Base-by-base conservation (phyloP, 2,888 invertebrate genomes). In the Phrixothrix hirtus region DNA sequence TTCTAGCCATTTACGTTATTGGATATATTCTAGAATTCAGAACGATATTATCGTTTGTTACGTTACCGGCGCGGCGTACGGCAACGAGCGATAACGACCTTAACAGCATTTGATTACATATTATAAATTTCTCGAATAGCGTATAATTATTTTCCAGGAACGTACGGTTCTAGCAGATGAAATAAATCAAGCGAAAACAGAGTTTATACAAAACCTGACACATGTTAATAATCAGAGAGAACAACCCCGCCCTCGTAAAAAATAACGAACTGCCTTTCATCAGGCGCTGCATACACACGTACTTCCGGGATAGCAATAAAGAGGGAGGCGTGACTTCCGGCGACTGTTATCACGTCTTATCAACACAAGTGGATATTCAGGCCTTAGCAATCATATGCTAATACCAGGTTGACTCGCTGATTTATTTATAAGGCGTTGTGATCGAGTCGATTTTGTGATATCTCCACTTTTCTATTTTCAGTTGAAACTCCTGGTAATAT, bases 321-420 rank as follows among this genome's bases (percentile, higher is more conserved):
- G 64, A 63, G 65, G 63, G 65, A 63, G 66, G 67, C 66, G 69
- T 66, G 58, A 64, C 66, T 68, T 69, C 68, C 68, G 61, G 60
- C 43, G 60, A 65, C 61, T 63, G 66, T 68, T 68, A 69, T 69
- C 69, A 65, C 64, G 64, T 67, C 66, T 70, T 67, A 69, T 70
- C 70, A 62, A 59, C 62, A 63, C 65, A 67, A 67, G 67, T 68
- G 66, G 69, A 68, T 69, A 69, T 69, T 67, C 68, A 60, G 62
- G 66, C 67, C 64, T 62, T 64, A 60, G 68, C 70, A 71, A 70
- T 71, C 70, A 68, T 70, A 70, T 71, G 71, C 69, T 70, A 70
- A 70, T 70, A 63, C 63, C 37, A 43, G 59, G 60, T 61, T 55
- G 60, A 61, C 58, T 57, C 59, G 60, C 59, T 69, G 69, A 70